A percentile compares a stretch with the other conserved stretches of the same genome.
Conservation (phyloP, 2,888 invertebrate species). For the Chaitophorus viminalis region DNA sequence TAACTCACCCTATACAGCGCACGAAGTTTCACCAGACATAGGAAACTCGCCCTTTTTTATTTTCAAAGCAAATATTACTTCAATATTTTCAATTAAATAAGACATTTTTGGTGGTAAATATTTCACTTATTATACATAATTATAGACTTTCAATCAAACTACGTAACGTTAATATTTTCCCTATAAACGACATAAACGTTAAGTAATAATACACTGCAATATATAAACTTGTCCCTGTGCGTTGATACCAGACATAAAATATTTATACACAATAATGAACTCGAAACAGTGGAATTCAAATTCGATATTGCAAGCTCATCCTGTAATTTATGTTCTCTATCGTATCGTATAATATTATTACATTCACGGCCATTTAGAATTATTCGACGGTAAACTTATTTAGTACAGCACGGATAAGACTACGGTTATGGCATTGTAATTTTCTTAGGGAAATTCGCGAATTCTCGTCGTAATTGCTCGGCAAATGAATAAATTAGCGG, state of each 20-base stretch:
- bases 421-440: not conserved
- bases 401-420: conserved; percentile 8
- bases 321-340: not conserved
- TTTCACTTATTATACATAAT: too few relatives aligned
- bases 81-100: too few relatives aligned
- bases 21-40: too few relatives aligned
- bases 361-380: not conserved
- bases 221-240: not conserved
- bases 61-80: too few relatives aligned
- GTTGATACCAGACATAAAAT: not conserved
- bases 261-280: not conserved
- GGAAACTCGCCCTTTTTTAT: too few relatives aligned
- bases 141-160: too few relatives aligned
- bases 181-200: too few relatives aligned
- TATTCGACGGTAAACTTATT: not conserved
- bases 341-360: not conserved
- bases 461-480: conserved; percentile 13
- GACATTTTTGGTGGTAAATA: too few relatives aligned
- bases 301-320: not conserved
- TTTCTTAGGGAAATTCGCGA: conserved; percentile 3
- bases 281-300: not conserved
- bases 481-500: conserved; percentile 35
- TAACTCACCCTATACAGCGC: too few relatives aligned
- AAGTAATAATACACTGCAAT: too few relatives aligned
- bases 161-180: too few relatives aligned